phyloP scores from a whole-genome alignment of 2,888 invertebrate species.

The Dasysyrphus albostriatus region DNA sequence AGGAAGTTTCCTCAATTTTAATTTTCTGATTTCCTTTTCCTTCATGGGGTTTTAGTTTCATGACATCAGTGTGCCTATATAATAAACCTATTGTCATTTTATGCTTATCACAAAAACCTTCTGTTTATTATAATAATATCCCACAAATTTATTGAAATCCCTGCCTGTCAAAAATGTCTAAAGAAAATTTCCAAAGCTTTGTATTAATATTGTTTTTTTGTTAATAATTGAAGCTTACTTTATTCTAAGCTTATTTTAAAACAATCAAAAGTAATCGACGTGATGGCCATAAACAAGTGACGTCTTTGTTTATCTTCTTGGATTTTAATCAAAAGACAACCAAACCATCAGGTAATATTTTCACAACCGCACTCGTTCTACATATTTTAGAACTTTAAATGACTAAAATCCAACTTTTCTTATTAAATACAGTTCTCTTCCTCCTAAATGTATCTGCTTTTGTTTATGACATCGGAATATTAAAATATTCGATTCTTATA shows the following conservation, averaged over 20 bases:
- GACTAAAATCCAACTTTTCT: conserved; percentile 2
- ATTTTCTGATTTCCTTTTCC: too few relatives aligned
- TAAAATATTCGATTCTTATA: background rate
- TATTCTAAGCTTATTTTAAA: background rate
- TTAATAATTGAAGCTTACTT: background rate
- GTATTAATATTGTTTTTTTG: background rate
- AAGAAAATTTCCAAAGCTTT: background rate
- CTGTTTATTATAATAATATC: background rate
- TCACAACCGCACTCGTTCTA: background rate
- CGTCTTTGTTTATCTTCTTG: background rate
- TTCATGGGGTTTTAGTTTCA: too few relatives aligned
- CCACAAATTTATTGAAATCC: background rate
- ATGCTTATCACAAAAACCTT: background rate
- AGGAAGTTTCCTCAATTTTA: too few relatives aligned
- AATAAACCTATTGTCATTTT: background rate
- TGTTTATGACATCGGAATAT: conserved; percentile 6
- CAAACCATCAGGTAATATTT: background rate
- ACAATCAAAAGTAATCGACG: conserved; percentile 6
- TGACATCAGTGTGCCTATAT: too few relatives aligned
- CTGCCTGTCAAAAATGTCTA: background rate
- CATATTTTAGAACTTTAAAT: conserved; percentile 3
- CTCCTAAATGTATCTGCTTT: background rate
- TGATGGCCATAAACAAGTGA: conserved; percentile 11
- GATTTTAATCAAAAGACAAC: background rate
- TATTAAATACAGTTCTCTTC: conserved; percentile 1